A percentile compares a stretch with the other conserved stretches of the same genome.
These are phyloP conservation scores for Nymphicus hollandicus DNA, from an alignment of 2,113 vertebrate species.

Conservation along the genomic window DNA sequence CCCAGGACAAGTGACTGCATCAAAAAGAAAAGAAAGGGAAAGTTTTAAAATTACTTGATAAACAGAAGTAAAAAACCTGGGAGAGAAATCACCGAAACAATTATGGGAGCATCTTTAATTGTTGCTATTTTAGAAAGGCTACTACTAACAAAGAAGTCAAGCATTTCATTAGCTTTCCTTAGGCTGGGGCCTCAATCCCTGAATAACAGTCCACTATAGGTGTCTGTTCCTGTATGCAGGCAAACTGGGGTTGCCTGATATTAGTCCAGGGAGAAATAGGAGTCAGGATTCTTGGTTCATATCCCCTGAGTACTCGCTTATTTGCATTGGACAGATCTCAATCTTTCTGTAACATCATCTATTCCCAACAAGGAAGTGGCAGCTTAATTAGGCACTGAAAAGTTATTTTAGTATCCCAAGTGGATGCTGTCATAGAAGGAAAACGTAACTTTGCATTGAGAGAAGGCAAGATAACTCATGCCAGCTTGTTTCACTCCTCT, in stretches of 20 bases:
- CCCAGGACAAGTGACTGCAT: neutral
- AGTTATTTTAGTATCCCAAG: slow-evolving; percentile 55
- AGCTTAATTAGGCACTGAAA: slow-evolving; percentile 39
- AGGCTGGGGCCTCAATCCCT: neutral
- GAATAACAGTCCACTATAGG: neutral
- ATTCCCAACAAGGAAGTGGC: slow-evolving; percentile 42
- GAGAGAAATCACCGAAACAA: neutral
- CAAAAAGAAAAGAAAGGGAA: neutral
- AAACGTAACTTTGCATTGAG: slow-evolving; percentile 46
- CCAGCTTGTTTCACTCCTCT: slow-evolving; percentile 52
- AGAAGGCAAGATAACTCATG: neutral
- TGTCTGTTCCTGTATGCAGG: neutral
- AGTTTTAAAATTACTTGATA: neutral
- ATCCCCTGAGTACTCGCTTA: neutral
- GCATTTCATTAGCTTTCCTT: neutral
- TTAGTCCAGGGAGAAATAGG: neutral
- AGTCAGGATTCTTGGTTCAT: neutral
- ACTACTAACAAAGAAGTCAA: neutral
- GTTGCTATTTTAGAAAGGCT: neutral
- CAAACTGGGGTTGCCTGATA: neutral
- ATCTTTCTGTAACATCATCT: neutral
- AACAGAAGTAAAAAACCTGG: neutral
- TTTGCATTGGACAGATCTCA: neutral
- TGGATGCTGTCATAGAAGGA: slow-evolving; percentile 45
- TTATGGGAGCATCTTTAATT: neutral